Evolutionary conservation across 2,113 vertebrate genomes (phyloP).

Genomic region (Entelurus aequoreus): DNA sequence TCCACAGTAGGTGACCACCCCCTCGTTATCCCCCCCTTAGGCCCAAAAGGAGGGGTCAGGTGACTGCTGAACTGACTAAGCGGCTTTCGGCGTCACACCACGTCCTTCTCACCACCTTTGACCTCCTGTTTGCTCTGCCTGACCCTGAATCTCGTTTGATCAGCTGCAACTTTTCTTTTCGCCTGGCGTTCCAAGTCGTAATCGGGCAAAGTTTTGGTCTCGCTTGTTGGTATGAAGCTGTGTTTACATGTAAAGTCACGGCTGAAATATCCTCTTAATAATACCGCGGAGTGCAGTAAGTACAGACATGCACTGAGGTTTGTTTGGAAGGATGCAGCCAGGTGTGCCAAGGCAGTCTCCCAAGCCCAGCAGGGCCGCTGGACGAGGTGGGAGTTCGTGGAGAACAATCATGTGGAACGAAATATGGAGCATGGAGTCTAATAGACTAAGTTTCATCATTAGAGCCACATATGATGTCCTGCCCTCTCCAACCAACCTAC

Average conservation of each 20-base stretch:
- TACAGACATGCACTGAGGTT: no score
- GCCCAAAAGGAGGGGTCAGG: slow-evolving; percentile 9
- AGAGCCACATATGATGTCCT: no score
- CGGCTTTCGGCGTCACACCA: neutral
- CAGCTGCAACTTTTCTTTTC: slow-evolving; percentile 12
- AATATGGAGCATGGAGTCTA: no score
- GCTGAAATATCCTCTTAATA: no score
- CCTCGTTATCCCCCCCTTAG: neutral
- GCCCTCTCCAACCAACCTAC: no score
- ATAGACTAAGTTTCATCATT: no score
- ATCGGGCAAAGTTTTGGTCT: neutral
- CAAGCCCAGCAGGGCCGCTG: no score
- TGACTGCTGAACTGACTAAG: neutral
- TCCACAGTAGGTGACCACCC: neutral
- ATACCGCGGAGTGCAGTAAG: no score
- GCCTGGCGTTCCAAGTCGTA: neutral
- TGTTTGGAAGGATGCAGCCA: no score
- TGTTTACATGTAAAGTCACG: neutral
- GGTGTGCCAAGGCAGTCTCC: no score
- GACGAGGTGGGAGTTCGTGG: no score
- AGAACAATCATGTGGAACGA: no score
- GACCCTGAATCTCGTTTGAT: slow-evolving; percentile 28
- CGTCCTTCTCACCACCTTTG: slow-evolving; percentile 1
- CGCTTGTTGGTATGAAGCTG: neutral
- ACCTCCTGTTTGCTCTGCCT: slow-evolving; percentile 37